Evolutionary conservation across 1,140 invertebrate species (phyloP).

Genomic region (Drosophila rufa): DNA sequence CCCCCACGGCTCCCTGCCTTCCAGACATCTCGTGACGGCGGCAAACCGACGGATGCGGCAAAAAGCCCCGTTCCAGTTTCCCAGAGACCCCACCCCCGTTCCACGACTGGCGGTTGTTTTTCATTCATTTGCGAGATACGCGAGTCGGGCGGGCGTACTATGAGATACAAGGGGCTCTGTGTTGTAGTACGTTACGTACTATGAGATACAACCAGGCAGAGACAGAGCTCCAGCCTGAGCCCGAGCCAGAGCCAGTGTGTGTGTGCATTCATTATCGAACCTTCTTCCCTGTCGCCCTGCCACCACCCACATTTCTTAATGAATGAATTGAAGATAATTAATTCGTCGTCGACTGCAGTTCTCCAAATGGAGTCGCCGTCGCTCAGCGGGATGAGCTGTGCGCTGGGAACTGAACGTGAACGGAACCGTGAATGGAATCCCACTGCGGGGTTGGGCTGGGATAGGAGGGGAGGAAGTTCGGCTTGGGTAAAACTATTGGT

Average conservation of each 20-base stretch:
- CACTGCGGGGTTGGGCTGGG: not conserved
- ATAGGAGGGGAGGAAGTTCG: not conserved
- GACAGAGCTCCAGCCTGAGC: constrained; percentile 7
- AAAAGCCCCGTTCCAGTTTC: constrained; percentile 38
- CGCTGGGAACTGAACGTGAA: constrained; percentile 14
- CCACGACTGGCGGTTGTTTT: constrained; percentile 41
- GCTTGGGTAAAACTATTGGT: not conserved
- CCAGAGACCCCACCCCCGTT: constrained; percentile 14
- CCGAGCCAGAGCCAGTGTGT: constrained; percentile 23
- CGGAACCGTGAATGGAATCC: constrained; percentile 11
- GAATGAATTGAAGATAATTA: constrained; percentile 83
- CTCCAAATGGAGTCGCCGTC: constrained; percentile 28
- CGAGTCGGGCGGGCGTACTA: constrained; percentile 52
- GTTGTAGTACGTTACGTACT: constrained; percentile 41
- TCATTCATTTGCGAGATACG: constrained; percentile 69
- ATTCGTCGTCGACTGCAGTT: constrained; percentile 73
- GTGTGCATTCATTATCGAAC: constrained; percentile 75
- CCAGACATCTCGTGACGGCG: constrained; percentile 68
- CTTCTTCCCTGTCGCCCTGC: constrained; percentile 12
- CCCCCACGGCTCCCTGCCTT: not conserved
- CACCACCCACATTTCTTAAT: constrained; percentile 74
- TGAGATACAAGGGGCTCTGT: constrained; percentile 56
- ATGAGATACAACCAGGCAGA: constrained; percentile 57
- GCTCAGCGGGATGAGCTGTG: constrained; percentile 14
- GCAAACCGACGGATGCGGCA: constrained; percentile 60